Evolutionary conservation across 2,888 invertebrate species (phyloP).

Genomic region (Harmothoe impar): DNA sequence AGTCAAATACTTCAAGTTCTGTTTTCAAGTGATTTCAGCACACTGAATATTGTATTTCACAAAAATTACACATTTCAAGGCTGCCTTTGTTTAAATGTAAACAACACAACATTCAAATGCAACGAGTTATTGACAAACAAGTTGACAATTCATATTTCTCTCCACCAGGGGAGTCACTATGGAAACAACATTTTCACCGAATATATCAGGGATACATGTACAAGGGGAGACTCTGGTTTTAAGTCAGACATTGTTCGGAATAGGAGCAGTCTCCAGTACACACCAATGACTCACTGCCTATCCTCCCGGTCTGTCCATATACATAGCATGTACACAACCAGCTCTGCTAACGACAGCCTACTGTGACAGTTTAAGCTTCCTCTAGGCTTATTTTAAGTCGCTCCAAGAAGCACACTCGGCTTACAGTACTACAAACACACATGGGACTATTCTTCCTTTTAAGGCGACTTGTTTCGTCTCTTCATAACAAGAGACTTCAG

Average conservation of each 20-base stretch:
- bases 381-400: background rate
- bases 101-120: constrained; percentile 38
- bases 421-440: constrained; percentile 50
- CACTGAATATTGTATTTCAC: constrained; percentile 34
- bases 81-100: constrained; percentile 44
- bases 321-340: no score
- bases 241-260: no score
- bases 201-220: no score
- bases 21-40: constrained; percentile 50
- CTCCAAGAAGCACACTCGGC: constrained; percentile 37
- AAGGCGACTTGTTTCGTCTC: background rate
- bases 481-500: background rate
- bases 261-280: no score
- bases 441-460: constrained; percentile 35
- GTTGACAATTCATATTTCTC: no score
- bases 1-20: constrained; percentile 20
- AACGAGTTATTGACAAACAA: constrained; percentile 6
- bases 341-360: no score
- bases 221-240: no score
- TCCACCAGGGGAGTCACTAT: no score
- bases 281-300: no score
- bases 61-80: constrained; percentile 39
- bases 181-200: no score
- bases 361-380: background rate
- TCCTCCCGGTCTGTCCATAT: no score